These are phyloP conservation scores for Cheumatopsyche charites DNA, from an alignment of 1,140 invertebrate genomes.

Conservation along the genomic window DNA sequence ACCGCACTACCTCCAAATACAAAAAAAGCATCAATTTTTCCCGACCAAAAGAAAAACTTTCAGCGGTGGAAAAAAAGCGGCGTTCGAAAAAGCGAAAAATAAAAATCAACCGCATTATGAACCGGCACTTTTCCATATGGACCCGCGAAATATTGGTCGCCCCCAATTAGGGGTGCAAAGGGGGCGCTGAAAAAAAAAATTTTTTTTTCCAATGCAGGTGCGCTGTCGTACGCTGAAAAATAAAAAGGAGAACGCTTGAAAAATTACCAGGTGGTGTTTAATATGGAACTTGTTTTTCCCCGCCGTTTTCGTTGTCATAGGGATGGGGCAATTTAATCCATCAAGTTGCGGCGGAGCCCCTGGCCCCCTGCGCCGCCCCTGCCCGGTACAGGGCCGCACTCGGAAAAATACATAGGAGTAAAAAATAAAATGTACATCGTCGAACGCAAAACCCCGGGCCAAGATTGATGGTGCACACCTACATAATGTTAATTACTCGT, in stretches of 20 bases:
- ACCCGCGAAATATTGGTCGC: neutral
- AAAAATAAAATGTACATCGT: conserved; percentile 45
- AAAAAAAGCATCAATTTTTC: no score
- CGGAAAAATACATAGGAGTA: no score
- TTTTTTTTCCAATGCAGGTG: conserved; percentile 27
- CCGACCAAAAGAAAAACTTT: no score
- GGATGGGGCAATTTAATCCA: conserved; percentile 64
- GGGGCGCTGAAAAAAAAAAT: neutral
- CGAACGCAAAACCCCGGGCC: conserved; percentile 37
- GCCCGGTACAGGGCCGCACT: conserved; percentile 48
- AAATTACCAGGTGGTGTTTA: conserved; percentile 64
- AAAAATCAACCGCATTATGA: no score
- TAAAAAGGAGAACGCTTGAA: conserved; percentile 61
- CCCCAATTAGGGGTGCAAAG: conserved; percentile 12
- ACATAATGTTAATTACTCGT: conserved; percentile 41
- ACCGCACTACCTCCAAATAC: no score
- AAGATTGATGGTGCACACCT: conserved; percentile 46
- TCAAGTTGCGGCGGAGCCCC: conserved; percentile 57
- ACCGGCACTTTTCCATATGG: no score
- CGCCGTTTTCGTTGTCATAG: conserved; percentile 62
- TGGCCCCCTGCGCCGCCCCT: conserved; percentile 24
- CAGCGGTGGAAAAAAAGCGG: no score
- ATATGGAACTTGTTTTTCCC: conserved; percentile 61
- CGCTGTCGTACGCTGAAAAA: conserved; percentile 46
- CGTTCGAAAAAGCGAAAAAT: no score